Base-by-base conservation (phyloP, 2,888 invertebrate genomes). In the Eudasyphora cyanicolor region DNA sequence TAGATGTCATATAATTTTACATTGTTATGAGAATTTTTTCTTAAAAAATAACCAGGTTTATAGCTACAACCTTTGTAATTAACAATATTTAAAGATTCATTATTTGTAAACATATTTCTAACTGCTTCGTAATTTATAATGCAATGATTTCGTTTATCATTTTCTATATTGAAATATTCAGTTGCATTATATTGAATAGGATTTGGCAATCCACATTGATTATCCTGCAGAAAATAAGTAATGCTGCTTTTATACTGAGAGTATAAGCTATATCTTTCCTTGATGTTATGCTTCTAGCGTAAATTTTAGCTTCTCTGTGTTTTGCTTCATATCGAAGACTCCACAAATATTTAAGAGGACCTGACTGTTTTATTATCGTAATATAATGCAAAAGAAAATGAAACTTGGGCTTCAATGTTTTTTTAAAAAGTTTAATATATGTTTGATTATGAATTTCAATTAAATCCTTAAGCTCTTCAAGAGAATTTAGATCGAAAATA, bases 371-470 rank as follows among this genome's bases (percentile, higher is more conserved):
- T 29, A 32, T 76, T 8, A 69, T 69, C 12, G 10, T 10, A 38
- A 69, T 38, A 57, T 77, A 69, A 42, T 77, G 70, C 12, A 35
- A 51, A n/a, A 69, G 35, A 29, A 76, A 76, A 29, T 62, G 62
- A 42, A 62, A 75, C 45, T 38, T 24, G 17, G 29, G 45, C 24
- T 62, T 45, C n/a, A 21, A 35, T n/a, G 19, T 54, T 54, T 54
- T n/a, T 54, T 54, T 54, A 54, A 54, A 54, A 54, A 54, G 54
- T 54, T 54, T 54, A 14, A 54, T 54, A 54, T 54, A 54, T n/a
- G 54, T 17, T 54, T 54, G 54, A 54, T 54, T 54, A 54, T 54
- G 54, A 54, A 14, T 54, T 54, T 54, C n/a, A 24, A 69, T 45
- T 69, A 24, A 21, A 12, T 8, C 17, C 38, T 69, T 42, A 21